Evolutionary conservation across 2,797 vertebrate species (phyloP).

Genomic region (Sphaeramia orbicularis): DNA sequence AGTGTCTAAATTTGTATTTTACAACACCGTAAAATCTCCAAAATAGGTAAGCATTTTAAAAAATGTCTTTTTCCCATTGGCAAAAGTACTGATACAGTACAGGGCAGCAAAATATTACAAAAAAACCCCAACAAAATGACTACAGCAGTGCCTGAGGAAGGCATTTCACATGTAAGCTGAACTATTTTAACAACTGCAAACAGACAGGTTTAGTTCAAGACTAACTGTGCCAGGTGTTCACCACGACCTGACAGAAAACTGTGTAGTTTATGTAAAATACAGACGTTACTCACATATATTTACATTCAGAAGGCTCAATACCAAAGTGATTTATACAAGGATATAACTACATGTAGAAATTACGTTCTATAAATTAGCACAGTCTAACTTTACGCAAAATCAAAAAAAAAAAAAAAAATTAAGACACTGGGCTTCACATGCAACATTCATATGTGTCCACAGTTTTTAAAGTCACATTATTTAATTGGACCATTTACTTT

Average conservation of each 20-base stretch:
- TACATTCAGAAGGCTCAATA: slow-evolving; percentile 20
- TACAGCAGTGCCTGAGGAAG: slow-evolving; percentile 10
- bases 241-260: not conserved
- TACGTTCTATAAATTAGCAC: not conserved
- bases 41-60: slow-evolving; percentile 14
- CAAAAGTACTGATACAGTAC: slow-evolving; percentile 73
- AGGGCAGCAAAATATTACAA: slow-evolving; percentile 25
- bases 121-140: slow-evolving; percentile 2
- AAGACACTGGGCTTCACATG: slow-evolving; percentile 31
- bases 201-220: not conserved
- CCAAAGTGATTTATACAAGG: not conserved
- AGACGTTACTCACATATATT: not conserved
- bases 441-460: not conserved
- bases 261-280: not conserved
- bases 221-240: not conserved
- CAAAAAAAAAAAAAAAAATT: not conserved
- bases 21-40: slow-evolving; percentile 32
- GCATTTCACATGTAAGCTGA: slow-evolving; percentile 8
- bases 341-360: not conserved
- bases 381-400: not conserved
- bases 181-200: slow-evolving; percentile 1
- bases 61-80: slow-evolving; percentile 5
- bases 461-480: no score
- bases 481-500: no score
- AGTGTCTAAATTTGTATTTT: slow-evolving; percentile 23